Evolutionary conservation across 2,888 invertebrate genomes (phyloP).

Genomic region (Deilephila elpenor): DNA sequence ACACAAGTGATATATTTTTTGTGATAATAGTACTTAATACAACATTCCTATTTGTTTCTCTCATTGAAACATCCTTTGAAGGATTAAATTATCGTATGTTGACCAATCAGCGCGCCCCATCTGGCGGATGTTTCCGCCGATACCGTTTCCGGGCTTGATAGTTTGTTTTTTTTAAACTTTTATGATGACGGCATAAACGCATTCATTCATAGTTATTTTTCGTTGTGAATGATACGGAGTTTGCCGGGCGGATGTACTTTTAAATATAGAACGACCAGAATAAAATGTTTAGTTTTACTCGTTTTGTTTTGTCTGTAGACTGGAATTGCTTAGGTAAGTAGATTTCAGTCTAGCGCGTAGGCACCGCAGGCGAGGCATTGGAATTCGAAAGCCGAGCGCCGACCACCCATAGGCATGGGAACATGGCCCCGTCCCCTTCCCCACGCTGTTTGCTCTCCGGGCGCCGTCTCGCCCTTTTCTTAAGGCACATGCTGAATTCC

Average conservation of each 20-base stretch:
- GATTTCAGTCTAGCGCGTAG: constrained; percentile 73
- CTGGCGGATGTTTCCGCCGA: constrained; percentile 82
- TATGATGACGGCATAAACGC: constrained; percentile 68
- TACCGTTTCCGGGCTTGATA: constrained; percentile 74
- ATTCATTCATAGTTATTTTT: constrained; percentile 64
- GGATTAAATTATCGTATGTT: constrained; percentile 12
- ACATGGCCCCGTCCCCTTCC: constrained; percentile 79
- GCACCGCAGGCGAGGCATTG: constrained; percentile 81
- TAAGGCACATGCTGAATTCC: constrained; percentile 79
- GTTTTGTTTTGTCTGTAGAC: constrained; percentile 19
- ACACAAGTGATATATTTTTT: no score
- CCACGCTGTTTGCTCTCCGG: constrained; percentile 72
- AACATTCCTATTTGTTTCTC: neutral
- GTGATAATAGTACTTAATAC: no score
- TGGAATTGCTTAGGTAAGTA: constrained; percentile 46
- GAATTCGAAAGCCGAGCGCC: constrained; percentile 83
- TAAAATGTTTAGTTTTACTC: neutral
- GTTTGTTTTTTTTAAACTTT: constrained; percentile 73
- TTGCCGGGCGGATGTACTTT: neutral
- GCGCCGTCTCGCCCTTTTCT: constrained; percentile 80
- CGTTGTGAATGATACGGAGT: constrained; percentile 34
- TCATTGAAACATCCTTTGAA: neutral
- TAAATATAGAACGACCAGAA: constrained; percentile 4
- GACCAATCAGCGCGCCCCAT: constrained; percentile 66
- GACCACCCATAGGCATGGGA: constrained; percentile 84